A percentile compares a stretch with the other conserved stretches of the same genome.
Evolutionary conservation across 2,888 invertebrate species (phyloP).

Genomic region (Pyrrhopygopsis socrates): DNA sequence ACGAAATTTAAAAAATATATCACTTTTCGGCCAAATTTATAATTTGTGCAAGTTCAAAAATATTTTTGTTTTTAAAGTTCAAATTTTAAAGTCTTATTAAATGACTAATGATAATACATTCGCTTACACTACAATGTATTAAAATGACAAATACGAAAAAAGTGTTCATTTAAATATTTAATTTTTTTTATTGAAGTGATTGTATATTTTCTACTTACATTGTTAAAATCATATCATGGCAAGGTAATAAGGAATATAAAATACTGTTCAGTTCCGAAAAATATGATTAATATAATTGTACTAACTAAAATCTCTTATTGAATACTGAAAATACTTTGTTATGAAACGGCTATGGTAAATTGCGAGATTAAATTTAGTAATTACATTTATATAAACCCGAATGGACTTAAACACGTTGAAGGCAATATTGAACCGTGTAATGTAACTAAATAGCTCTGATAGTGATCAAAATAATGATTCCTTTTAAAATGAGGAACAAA

Average conservation of each 20-base stretch:
- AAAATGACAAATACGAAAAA: not conserved
- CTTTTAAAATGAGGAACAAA: too few species aligned
- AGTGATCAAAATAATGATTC: too few species aligned
- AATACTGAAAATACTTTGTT: not conserved
- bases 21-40: constrained; percentile 34
- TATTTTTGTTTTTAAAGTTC: too few species aligned
- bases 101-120: constrained; percentile 15
- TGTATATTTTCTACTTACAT: not conserved
- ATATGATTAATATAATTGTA: not conserved
- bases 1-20: constrained; percentile 31
- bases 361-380: too few species aligned
- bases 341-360: too few species aligned
- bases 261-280: not conserved
- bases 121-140: not conserved
- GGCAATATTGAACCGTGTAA: too few species aligned
- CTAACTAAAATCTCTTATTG: not conserved
- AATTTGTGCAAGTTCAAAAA: constrained; percentile 46
- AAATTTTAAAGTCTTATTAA: constrained; percentile 36
- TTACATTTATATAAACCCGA: too few species aligned
- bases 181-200: too few species aligned
- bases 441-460: too few species aligned
- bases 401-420: too few species aligned
- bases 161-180: too few species aligned
- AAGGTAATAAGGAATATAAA: not conserved
- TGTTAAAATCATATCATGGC: not conserved